Evolutionary conservation across 2,888 invertebrate species (phyloP).

Genomic region (Stenotaenia linearis): DNA sequence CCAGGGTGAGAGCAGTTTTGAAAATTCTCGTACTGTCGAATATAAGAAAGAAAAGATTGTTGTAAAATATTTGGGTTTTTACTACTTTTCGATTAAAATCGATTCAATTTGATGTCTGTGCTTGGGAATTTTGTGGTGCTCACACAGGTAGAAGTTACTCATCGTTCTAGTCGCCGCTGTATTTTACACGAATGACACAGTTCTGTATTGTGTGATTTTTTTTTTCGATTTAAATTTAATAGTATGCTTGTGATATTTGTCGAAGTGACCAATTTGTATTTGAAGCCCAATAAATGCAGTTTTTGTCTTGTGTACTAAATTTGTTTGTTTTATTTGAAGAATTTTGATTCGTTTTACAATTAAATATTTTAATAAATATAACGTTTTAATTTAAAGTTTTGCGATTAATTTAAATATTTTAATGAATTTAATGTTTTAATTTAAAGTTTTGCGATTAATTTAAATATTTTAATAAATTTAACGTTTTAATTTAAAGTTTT

Average conservation of each 20-base stretch:
- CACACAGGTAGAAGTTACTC: not conserved
- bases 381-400: too few species aligned
- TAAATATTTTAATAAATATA: too few species aligned
- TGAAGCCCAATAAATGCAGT: slow-evolving; percentile 21
- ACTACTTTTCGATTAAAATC: not conserved
- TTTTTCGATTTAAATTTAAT: not conserved
- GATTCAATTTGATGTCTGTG: slow-evolving; percentile 2
- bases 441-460: too few species aligned
- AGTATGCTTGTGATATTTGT: slow-evolving; percentile 24
- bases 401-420: too few species aligned
- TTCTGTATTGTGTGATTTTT: not conserved
- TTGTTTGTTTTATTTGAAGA: too few species aligned
- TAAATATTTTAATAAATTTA: too few species aligned
- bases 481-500: too few species aligned
- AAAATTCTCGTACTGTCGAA: not conserved
- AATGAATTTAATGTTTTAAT: too few species aligned
- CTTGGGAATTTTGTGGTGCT: not conserved
- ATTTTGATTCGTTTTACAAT: too few species aligned
- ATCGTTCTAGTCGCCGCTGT: slow-evolving; percentile 16
- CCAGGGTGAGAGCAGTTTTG: slow-evolving; percentile 8
- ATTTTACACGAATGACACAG: not conserved
- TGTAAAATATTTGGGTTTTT: slow-evolving; percentile 12
- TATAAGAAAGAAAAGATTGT: not conserved
- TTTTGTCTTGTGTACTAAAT: slow-evolving; percentile 11
- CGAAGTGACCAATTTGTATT: slow-evolving; percentile 7